Percentiles rank a stretch among this genome's conserved stretches.
Evolutionary conservation across 2,888 invertebrate genomes (phyloP).

Genomic region (Muschampia plurimacula): DNA sequence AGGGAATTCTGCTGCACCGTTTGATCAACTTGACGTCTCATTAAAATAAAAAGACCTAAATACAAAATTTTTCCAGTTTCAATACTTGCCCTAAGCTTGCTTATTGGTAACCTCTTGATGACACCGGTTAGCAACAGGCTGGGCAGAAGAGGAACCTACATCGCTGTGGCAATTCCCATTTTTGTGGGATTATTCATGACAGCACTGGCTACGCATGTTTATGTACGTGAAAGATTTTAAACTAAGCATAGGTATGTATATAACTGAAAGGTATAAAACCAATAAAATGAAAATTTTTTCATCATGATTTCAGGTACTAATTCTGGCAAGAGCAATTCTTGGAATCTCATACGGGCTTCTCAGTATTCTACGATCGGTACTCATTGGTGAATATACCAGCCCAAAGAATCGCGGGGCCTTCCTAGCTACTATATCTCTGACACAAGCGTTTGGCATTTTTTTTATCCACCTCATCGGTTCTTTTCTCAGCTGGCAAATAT

Average conservation of each 20-base stretch:
- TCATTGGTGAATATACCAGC: conserved; percentile 85
- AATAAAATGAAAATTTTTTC: background rate
- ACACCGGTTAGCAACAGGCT: conserved; percentile 68
- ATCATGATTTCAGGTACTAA: conserved; percentile 54
- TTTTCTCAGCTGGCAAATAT: conserved; percentile 82
- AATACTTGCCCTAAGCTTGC: conserved; percentile 48
- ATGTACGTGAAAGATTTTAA: conserved; percentile 44
- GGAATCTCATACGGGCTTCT: conserved; percentile 83
- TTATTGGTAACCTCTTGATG: conserved; percentile 51
- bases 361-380: conserved; percentile 75
- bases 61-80: conserved; percentile 44
- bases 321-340: conserved; percentile 62
- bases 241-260: background rate
- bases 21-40: background rate
- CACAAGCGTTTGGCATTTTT: conserved; percentile 86
- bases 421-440: conserved; percentile 84
- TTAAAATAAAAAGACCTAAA: background rate
- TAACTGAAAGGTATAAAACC: background rate
- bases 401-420: conserved; percentile 87
- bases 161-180: conserved; percentile 54
- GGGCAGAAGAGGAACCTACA: conserved; percentile 75
- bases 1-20: background rate
- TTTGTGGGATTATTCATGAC: conserved; percentile 79
- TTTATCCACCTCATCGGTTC: conserved; percentile 87
- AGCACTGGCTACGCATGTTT: conserved; percentile 63